Percentiles rank a stretch among this genome's conserved stretches.
Evolutionary conservation across 2,888 invertebrate species (phyloP).

Genomic region (Lepeophtheirus nordmannii): DNA sequence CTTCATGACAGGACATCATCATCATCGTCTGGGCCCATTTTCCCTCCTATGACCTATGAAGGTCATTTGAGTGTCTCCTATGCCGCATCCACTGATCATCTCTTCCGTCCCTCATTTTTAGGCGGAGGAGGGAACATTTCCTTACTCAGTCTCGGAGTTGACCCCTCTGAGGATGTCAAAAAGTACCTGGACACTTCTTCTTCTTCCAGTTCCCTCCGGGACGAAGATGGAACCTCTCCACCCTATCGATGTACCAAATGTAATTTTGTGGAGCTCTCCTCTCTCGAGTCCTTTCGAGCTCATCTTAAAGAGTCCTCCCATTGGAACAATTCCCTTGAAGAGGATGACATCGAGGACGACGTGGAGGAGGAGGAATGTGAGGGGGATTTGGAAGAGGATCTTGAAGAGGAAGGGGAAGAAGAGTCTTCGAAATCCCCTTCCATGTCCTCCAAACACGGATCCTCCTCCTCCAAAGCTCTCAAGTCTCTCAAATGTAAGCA

Average conservation of each 20-base stretch:
- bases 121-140: no score
- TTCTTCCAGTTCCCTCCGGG: no score
- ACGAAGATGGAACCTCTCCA: not conserved
- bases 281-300: not conserved
- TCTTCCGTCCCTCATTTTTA: no score
- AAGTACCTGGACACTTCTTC: no score
- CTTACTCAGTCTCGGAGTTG: no score
- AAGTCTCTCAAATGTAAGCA: slow-evolving; percentile 85
- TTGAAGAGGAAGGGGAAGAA: slow-evolving; percentile 26
- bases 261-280: not conserved
- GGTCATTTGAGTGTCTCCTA: no score
- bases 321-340: not conserved
- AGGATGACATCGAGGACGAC: slow-evolving; percentile 17
- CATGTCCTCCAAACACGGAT: slow-evolving; percentile 35
- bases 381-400: slow-evolving; percentile 13
- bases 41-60: no score
- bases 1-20: no score
- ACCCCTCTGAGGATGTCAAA: no score
- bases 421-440: slow-evolving; percentile 30
- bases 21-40: no score
- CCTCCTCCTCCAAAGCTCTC: slow-evolving; percentile 31
- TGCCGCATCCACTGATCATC: no score
- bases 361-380: slow-evolving; percentile 18
- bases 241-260: not conserved
- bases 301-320: not conserved